Base-by-base conservation (phyloP, 2,113 vertebrate species). In the Solenodon paradoxus region DNA sequence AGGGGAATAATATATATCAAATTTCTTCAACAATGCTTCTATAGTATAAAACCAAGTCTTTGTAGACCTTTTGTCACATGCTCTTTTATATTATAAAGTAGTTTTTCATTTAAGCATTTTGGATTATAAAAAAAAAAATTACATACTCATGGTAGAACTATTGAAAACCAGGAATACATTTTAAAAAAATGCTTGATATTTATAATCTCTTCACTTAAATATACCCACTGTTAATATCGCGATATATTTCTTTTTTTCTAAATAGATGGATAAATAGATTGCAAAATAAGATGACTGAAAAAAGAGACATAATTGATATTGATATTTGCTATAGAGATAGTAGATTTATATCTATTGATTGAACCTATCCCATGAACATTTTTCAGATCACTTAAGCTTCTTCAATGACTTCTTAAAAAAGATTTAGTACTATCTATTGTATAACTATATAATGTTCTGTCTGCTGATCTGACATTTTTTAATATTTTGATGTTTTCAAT, bases 51-150 rank as follows among this genome's bases (percentile, higher is more conserved):
- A 72, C 9, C 26, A 78, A 51, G 6, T 61, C n/a, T 83, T 90
- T 8, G 11, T 45, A 80, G n/a, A 84, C 74, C 15, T 63, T 84
- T 88, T 74, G 19, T 32, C 9, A 72, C 26, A 53, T 72, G 47
- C 81, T 40, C 2, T 47, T 57, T 63, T 86, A 87, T 87, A 66
- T 71, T 83, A 71, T 78, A 28, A 83, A 38, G 20, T 77, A 10
- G 15, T 35, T 86, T 90, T 91, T 79, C 9, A 85, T 55, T 13
- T 55, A 74, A 74, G 74, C 9, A 91, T 69, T 88, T 75, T 55
- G 16, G 32, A 35, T 93, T 79, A 84, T 0, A 80, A 68, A 90
- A 90, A 80, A 68, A 90, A 90, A 77, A 42, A 91, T 79, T 57
- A 75, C 1, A 15, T 53, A 30, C 24, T 81, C 16, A 38, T n/a